These are phyloP conservation scores for Stenodera caucasica DNA, from an alignment of 2,888 invertebrate genomes.

Conservation along the genomic window DNA sequence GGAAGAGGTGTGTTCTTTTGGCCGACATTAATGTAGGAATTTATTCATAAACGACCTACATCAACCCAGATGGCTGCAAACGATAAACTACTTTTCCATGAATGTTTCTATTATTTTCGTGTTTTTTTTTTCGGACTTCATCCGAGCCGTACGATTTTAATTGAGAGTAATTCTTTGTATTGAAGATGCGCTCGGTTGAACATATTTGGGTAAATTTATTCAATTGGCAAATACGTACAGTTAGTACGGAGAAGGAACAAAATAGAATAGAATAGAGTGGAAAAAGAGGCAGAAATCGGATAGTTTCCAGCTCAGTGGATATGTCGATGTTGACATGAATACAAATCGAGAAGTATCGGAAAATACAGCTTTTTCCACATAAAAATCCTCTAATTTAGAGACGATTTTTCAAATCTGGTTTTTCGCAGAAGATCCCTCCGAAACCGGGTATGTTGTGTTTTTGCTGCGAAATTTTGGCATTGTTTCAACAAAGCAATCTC, in stretches of 20 bases:
- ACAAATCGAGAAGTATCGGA: background rate
- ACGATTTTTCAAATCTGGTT: too few relatives aligned
- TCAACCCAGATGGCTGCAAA: background rate
- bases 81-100: background rate
- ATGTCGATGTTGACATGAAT: slow-evolving; percentile 7
- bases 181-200: background rate
- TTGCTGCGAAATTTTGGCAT: too few relatives aligned
- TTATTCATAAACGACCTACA: background rate
- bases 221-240: background rate
- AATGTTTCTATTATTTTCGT: too few relatives aligned
- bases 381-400: too few relatives aligned
- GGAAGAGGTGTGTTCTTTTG: background rate
- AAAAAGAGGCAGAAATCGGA: slow-evolving; percentile 20
- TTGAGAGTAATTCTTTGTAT: too few relatives aligned
- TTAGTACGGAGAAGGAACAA: background rate
- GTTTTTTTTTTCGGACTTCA: too few relatives aligned
- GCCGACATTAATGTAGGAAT: background rate
- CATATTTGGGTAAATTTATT: background rate
- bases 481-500: too few relatives aligned
- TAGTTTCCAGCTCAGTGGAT: slow-evolving; percentile 28
- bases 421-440: too few relatives aligned
- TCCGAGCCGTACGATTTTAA: background rate
- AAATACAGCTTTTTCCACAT: too few relatives aligned
- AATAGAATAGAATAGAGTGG: background rate
- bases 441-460: too few relatives aligned